Percentiles rank a stretch among this genome's conserved stretches.
Conservation (phyloP, 2,113 vertebrate genomes). For the Caranx melampygus region DNA sequence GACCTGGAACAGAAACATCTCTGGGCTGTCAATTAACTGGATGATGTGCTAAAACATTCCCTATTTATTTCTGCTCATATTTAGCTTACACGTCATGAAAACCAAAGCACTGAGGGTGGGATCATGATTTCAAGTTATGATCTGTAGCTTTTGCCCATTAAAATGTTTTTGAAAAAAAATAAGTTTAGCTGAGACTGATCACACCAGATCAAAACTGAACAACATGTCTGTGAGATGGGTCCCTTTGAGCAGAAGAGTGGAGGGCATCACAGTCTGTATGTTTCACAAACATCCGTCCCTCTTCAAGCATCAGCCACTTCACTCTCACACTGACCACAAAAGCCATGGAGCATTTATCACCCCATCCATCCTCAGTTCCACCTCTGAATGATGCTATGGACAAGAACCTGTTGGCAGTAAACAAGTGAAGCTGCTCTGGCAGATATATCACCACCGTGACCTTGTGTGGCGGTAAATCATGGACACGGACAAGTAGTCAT, state of each 20-base stretch:
- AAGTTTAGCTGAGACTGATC: too few species aligned
- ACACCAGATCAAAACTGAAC: too few species aligned
- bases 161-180: too few species aligned
- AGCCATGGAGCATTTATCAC: conserved; percentile 15
- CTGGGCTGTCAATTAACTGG: conserved; percentile 10
- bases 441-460: conserved; percentile 60
- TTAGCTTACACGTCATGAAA: not conserved
- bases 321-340: conserved; percentile 13
- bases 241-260: too few species aligned
- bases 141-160: too few species aligned
- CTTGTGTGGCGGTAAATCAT: conserved; percentile 66
- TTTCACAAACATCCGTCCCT: not conserved
- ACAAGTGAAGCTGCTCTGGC: conserved; percentile 20
- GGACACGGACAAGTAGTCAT: conserved; percentile 43
- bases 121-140: not conserved
- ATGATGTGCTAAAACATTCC: not conserved
- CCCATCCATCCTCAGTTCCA: conserved; percentile 24
- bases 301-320: conserved; percentile 2
- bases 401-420: conserved; percentile 40
- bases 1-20: conserved; percentile 3
- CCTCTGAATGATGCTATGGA: conserved; percentile 18
- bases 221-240: too few species aligned
- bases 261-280: too few species aligned
- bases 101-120: not conserved
- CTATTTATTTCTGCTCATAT: not conserved